A percentile compares a stretch with the other conserved stretches of the same genome.
phyloP scores from a whole-genome alignment of 2,113 vertebrate genomes.

The Neogale vison region DNA sequence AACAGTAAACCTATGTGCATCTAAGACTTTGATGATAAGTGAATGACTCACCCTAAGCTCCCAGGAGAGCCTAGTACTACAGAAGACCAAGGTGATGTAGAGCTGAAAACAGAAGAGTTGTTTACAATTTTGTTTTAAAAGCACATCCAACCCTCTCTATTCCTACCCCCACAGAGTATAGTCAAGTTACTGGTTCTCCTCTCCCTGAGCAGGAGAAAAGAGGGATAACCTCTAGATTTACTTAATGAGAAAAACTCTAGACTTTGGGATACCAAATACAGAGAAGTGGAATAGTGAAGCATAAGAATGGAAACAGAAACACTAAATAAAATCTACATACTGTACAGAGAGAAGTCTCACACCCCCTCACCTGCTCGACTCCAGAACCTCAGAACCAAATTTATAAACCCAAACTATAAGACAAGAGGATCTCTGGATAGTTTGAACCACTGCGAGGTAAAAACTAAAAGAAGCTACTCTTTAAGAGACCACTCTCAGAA shows the following conservation, averaged over 20 bases:
- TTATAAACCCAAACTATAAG: background rate
- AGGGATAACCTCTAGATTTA: background rate
- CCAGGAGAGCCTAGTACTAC: background rate
- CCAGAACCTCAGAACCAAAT: background rate
- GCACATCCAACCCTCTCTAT: background rate
- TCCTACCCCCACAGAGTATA: background rate
- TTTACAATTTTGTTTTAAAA: background rate
- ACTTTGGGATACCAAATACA: background rate
- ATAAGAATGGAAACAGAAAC: background rate
- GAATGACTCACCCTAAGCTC: no score
- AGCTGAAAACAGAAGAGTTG: background rate
- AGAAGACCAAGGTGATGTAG: no score
- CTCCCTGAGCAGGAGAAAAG: background rate
- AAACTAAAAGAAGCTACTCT: background rate
- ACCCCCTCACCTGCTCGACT: background rate
- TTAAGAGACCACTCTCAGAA: background rate
- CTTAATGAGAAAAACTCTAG: background rate
- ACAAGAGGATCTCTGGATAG: background rate
- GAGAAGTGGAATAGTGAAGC: background rate
- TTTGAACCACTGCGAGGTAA: background rate
- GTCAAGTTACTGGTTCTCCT: background rate
- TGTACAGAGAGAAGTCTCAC: rapidly evolving
- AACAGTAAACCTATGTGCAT: background rate
- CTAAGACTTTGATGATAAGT: background rate
- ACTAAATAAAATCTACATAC: background rate